Evolutionary conservation across 92 coral and sea anemone species (phyloP).

Genomic region (Palythoa heliodiscus): DNA sequence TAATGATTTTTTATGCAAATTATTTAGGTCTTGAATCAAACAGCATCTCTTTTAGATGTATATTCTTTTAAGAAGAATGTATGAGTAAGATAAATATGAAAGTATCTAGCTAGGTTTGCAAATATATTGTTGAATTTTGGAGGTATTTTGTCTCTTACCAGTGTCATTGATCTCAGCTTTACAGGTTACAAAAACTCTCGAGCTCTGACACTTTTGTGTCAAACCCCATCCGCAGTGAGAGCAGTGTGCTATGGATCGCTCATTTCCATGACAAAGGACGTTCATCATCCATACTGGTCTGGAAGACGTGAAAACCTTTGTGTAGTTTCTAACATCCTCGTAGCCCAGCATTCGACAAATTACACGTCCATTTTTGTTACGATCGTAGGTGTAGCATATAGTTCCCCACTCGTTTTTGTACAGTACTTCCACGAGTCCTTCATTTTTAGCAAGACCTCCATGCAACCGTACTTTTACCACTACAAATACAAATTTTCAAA

Average conservation of each 20-base stretch:
- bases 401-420: slow-evolving; percentile 32
- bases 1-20: no score
- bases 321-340: neutral
- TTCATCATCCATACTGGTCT: slow-evolving; percentile 18
- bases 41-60: no score
- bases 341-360: slow-evolving; percentile 33
- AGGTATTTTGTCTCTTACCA: neutral
- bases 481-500: neutral
- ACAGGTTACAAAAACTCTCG: slow-evolving; percentile 1
- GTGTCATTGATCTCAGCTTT: neutral
- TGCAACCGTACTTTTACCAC: slow-evolving; percentile 25
- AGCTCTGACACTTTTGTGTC: neutral
- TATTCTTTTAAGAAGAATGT: no score
- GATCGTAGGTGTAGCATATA: neutral
- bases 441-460: slow-evolving; percentile 10
- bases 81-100: no score
- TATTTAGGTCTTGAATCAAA: no score
- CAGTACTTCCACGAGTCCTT: slow-evolving; percentile 11
- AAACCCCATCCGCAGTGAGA: slow-evolving; percentile 25
- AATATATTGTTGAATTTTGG: no score
- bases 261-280: slow-evolving; percentile 20
- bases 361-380: slow-evolving; percentile 9
- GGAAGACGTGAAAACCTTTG: neutral
- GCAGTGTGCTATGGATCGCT: slow-evolving; percentile 22
- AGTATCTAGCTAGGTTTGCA: no score